Evolutionary conservation across 2,113 vertebrate species (phyloP).

Genomic region (Pleuronectes platessa): DNA sequence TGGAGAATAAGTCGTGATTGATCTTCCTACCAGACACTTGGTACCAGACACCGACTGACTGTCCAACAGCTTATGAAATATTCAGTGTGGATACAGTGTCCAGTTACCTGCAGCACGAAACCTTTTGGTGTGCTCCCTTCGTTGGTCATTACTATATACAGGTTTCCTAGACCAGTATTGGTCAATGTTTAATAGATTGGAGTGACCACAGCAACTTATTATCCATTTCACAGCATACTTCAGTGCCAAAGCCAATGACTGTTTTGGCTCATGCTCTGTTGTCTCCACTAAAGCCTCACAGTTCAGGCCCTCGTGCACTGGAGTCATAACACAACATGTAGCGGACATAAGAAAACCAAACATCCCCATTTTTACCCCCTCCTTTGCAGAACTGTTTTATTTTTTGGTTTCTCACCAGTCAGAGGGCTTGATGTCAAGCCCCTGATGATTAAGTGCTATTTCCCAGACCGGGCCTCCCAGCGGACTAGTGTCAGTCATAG

Average conservation of each 20-base stretch:
- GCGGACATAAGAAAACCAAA: background rate
- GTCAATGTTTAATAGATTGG: slow-evolving; percentile 25
- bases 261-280: slow-evolving; percentile 12
- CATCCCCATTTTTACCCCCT: background rate
- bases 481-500: slow-evolving; percentile 24
- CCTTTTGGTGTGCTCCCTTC: background rate
- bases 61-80: slow-evolving; percentile 62
- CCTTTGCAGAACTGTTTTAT: slow-evolving; percentile 7
- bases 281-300: slow-evolving; percentile 10
- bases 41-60: slow-evolving; percentile 11
- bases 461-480: slow-evolving; percentile 33
- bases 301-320: background rate
- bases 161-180: slow-evolving; percentile 16
- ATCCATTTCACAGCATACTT: slow-evolving; percentile 18
- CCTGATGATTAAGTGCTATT: slow-evolving; percentile 46
- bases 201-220: slow-evolving; percentile 25
- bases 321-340: slow-evolving; percentile 15
- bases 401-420: slow-evolving; percentile 36
- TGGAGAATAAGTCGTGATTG: slow-evolving; percentile 53
- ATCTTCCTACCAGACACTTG: slow-evolving; percentile 59
- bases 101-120: slow-evolving; percentile 43
- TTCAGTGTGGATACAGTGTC: slow-evolving; percentile 20
- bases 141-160: slow-evolving; percentile 1
- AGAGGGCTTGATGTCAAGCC: slow-evolving; percentile 26
- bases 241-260: slow-evolving; percentile 23